Base-by-base conservation (phyloP, 2,113 vertebrate genomes). In the Clarias macrocephalus region DNA sequence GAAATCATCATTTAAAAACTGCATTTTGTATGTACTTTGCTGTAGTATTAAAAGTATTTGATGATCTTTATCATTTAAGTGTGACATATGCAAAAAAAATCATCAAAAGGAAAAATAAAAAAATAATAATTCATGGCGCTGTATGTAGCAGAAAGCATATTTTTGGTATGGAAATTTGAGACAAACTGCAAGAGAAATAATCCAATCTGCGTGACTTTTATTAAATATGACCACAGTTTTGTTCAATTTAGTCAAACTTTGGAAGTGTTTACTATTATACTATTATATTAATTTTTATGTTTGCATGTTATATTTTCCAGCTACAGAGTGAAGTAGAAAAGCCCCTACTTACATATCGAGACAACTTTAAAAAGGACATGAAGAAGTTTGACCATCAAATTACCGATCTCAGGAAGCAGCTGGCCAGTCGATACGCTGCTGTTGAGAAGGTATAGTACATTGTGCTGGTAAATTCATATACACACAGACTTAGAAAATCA, bases 361-460 rank as follows among this genome's bases (percentile, higher is more conserved):
- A 99, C 92, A 99, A 98, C 94, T 99, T 99, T 84, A 99, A 99
- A 94, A 99, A 99, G 88, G 98, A 99, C 94, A 96, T 99, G 97
- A 99, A 99, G 82, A 96, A 97, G 91, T 97, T 97, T 5, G 98
- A 99, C 92, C 97, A 99, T 90, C 97, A 99, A 89, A 98, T 99
- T 0, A 93, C 96, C 0, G 97, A 99, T 90, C 88, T 99, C 0
- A 93, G 98, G 82, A 99, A 99, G 91, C 98, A 99, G 87, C 96
- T 99, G 25, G 95, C 96, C n/a, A 95, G 96, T 80, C 97, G 98
- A 80, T 96, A 97, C 0, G 92, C 96, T 0, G 92, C 97, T 0
- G 98, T 98, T 13, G 98, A 99, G 88, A 99, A 99, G 97, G 98
- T 85, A 84, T 18, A 59, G 82, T 25, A 62, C 30, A 60, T 59